Conservation (phyloP, 2,113 vertebrate genomes). For the Psettodes erumei region DNA sequence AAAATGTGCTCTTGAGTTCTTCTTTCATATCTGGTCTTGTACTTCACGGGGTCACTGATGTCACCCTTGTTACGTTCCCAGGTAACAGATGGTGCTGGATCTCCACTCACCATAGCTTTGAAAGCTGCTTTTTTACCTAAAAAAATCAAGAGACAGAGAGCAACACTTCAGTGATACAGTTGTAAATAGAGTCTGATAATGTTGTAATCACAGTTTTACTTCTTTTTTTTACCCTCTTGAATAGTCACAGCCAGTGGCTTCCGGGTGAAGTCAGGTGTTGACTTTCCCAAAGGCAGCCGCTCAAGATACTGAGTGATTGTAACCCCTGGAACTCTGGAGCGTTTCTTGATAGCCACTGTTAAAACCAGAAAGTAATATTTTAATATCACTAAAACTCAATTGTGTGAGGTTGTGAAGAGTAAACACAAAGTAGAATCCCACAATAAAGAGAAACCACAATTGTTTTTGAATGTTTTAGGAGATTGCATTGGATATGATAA, state of each 20-base stretch:
- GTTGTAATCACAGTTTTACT: background rate
- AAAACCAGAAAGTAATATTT: constrained; percentile 18
- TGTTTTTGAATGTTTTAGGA: background rate
- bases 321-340: constrained; percentile 87
- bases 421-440: background rate
- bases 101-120: constrained; percentile 85
- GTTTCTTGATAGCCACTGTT: constrained; percentile 82
- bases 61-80: constrained; percentile 82
- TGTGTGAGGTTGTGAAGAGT: background rate
- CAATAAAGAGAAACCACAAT: background rate
- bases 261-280: constrained; percentile 85
- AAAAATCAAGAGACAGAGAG: background rate
- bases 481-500: background rate
- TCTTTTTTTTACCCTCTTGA: constrained; percentile 83
- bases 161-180: background rate
- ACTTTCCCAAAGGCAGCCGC: constrained; percentile 85
- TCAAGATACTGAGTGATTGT: constrained; percentile 85
- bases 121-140: constrained; percentile 89
- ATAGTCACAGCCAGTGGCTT: constrained; percentile 86
- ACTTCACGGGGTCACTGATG: constrained; percentile 82
- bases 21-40: constrained; percentile 74
- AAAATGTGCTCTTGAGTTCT: constrained; percentile 82
- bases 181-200: background rate
- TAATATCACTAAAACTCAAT: background rate
- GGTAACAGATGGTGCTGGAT: constrained; percentile 84